Base-by-base conservation (phyloP, 1,140 invertebrate species). In the Neodiprion fabricii region DNA sequence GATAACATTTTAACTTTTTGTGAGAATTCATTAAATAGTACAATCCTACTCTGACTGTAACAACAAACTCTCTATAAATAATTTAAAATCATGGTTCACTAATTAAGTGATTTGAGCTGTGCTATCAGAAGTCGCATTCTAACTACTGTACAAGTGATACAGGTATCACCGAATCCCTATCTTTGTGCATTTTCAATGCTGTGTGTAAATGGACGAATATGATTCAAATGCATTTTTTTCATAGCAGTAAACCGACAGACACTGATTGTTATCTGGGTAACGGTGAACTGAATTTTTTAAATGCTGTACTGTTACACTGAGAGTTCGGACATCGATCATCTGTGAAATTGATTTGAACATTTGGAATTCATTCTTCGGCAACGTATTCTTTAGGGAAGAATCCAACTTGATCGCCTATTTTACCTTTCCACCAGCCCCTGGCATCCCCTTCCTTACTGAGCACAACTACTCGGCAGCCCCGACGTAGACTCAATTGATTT, bases 371-470 rank as follows among this genome's bases (percentile, higher is more conserved):
- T 76, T 88, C 84, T 72, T 88, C 91, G 77, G 90, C 88, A 4
- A 93, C 91, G 78, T 92, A 93, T 67, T 91, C 90, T 80, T 92
- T 92, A 28, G 92, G 92, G 75, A 93, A 93, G 77, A 92, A 92
- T 14, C 92, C 92, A 79, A 92, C 85, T 83, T 91, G 81, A 79
- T 93, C 91, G 67, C 90, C 90, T 69, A 93, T 91, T 81, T 92
- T 91, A 49, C 94, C 94, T 78, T 95, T 95, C 94, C 94, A 95
- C 94, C 94, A 96, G 72, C 94, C 94, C 82, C 93, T 94, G 78
- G 93, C 91, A 81, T 93, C 93, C 21, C 94, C 94, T 80, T 93
- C 92, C 83, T 95, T 95, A 76, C 93, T 94, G 17, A 95, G 85
- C 28, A 96, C 91, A 40, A 95, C 91, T 17, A 98, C 91, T 81